A percentile compares a stretch with the other conserved stretches of the same genome.
Conservation (phyloP, 1,140 invertebrate genomes). For the Trachymyrmex cornetzi region DNA sequence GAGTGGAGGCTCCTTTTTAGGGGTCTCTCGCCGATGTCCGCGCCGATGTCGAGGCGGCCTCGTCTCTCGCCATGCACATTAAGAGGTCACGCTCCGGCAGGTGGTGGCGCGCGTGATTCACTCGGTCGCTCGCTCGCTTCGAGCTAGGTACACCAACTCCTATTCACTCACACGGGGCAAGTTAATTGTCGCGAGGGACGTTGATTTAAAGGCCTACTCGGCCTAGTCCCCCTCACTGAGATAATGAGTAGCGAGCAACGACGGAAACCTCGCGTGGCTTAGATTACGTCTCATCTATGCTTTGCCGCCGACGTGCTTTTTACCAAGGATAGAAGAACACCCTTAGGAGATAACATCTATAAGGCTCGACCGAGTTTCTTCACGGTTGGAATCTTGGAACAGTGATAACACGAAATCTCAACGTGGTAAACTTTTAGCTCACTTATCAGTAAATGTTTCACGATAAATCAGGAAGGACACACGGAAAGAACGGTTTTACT, state of each 20-base stretch:
- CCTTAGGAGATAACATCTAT: conserved; percentile 16
- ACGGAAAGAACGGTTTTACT: no score
- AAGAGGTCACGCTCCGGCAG: conserved; percentile 83
- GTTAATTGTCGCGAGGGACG: conserved; percentile 79
- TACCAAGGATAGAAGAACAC: conserved; percentile 18
- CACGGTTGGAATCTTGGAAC: background rate
- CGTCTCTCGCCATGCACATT: conserved; percentile 76
- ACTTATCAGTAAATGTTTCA: conserved; percentile 1
- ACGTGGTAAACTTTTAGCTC: background rate
- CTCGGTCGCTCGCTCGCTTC: conserved; percentile 71
- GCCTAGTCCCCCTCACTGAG: conserved; percentile 63
- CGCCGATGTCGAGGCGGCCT: conserved; percentile 55
- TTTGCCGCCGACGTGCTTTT: conserved; percentile 50
- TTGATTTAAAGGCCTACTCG: conserved; percentile 75
- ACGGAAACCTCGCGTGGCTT: conserved; percentile 62
- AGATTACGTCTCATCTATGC: conserved; percentile 55
- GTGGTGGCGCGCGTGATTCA: conserved; percentile 81
- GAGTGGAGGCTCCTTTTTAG: background rate
- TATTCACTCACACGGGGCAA: conserved; percentile 75
- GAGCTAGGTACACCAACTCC: conserved; percentile 67
- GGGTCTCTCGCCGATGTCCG: conserved; percentile 17
- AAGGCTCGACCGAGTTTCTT: background rate
- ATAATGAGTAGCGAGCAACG: conserved; percentile 69
- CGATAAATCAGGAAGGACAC: background rate
- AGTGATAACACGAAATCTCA: background rate